Percentiles rank a stretch among this genome's conserved stretches.
Evolutionary conservation across 2,797 vertebrate genomes (phyloP).

Genomic region (Notamacropus eugenii): DNA sequence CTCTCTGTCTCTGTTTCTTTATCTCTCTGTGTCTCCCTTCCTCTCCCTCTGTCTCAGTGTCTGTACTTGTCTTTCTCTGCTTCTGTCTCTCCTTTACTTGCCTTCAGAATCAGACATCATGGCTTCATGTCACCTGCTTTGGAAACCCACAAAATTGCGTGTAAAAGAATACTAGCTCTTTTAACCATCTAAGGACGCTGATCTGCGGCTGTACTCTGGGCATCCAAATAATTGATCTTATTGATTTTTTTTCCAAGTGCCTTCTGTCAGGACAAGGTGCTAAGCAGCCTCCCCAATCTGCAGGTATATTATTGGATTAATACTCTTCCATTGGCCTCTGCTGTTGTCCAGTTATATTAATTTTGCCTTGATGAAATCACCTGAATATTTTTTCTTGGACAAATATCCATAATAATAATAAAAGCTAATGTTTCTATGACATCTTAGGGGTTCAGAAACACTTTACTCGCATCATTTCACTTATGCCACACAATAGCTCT

Average conservation of each 20-base stretch:
- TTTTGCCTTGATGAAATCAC: conserved; percentile 47
- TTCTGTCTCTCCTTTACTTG: neutral
- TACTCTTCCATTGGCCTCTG: neutral
- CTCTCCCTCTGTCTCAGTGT: neutral
- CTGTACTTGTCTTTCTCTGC: neutral
- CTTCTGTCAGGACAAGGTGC: conserved; percentile 80
- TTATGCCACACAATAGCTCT: neutral
- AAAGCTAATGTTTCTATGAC: neutral
- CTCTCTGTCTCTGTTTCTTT: neutral
- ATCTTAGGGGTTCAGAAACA: neutral
- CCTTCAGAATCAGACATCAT: neutral
- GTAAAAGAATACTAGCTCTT: conserved; percentile 61
- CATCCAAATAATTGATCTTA: conserved; percentile 78
- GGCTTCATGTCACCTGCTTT: conserved; percentile 1
- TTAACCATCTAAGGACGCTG: conserved; percentile 71
- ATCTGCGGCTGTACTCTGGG: conserved; percentile 71
- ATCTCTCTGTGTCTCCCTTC: no score
- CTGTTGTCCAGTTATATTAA: neutral
- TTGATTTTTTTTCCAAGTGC: conserved; percentile 81
- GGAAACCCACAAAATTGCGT: conserved; percentile 46
- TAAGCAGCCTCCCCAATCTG: conserved; percentile 65
- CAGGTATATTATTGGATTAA: conserved; percentile 49
- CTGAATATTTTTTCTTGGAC: neutral
- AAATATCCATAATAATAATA: neutral
- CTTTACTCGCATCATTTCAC: neutral